These are phyloP conservation scores for Stigmatopora nigra DNA, from an alignment of 2,113 vertebrate species.

Conservation along the genomic window DNA sequence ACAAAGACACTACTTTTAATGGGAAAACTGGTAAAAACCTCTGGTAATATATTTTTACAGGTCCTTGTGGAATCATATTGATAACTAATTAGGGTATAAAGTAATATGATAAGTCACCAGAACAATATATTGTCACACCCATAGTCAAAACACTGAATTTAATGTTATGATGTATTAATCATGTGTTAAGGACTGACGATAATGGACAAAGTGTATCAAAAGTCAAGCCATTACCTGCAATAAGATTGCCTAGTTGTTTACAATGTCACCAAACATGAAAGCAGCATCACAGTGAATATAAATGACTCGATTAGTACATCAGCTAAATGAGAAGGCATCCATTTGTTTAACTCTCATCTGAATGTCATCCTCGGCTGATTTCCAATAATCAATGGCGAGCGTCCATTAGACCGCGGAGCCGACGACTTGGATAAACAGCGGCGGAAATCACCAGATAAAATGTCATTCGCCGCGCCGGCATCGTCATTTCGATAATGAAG, in stretches of 20 bases:
- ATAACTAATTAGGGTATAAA: no score
- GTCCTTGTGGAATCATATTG: no score
- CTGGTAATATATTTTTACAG: no score
- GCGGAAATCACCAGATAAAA: constrained; percentile 29
- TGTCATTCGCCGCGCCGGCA: constrained; percentile 41
- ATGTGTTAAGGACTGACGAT: neutral
- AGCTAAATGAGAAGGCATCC: constrained; percentile 26
- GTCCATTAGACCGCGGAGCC: constrained; percentile 3
- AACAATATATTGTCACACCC: no score
- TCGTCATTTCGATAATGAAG: constrained; percentile 52
- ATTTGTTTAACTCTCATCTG: constrained; percentile 38
- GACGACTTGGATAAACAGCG: constrained; percentile 15
- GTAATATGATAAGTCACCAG: no score
- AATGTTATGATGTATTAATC: no score
- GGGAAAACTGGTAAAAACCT: no score
- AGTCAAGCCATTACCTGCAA: neutral
- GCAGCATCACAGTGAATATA: constrained; percentile 38
- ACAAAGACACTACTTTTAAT: no score
- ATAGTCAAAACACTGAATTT: no score
- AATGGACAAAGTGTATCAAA: neutral
- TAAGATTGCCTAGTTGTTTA: neutral
- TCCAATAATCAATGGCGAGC: constrained; percentile 47
- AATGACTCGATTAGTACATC: constrained; percentile 41
- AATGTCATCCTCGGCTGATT: constrained; percentile 30
- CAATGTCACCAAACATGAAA: neutral